Percentiles rank a stretch among this genome's conserved stretches.
Evolutionary conservation across 2,888 invertebrate genomes (phyloP).

Genomic region (Ophion costatus): DNA sequence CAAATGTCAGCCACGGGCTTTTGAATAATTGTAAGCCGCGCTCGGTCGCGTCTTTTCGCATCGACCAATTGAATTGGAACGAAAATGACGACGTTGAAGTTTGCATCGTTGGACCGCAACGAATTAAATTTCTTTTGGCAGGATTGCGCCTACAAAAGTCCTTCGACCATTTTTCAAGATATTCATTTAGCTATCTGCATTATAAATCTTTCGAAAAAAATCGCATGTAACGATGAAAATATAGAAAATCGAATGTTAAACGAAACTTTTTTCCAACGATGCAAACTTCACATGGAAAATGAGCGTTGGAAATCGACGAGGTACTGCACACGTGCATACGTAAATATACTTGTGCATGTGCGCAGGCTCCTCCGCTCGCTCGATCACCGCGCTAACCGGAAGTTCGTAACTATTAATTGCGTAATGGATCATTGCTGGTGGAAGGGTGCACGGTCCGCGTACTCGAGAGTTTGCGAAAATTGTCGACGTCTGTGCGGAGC

Average conservation of each 20-base stretch:
- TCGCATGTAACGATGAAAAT: too few relatives aligned
- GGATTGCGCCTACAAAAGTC: too few relatives aligned
- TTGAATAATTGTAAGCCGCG: too few relatives aligned
- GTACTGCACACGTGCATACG: background rate
- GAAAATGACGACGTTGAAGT: background rate
- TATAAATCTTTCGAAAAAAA: too few relatives aligned
- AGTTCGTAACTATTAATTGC: slow-evolving; percentile 56
- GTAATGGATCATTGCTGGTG: slow-evolving; percentile 46
- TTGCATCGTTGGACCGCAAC: too few relatives aligned
- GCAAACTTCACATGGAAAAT: too few relatives aligned
- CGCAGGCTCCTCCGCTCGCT: background rate
- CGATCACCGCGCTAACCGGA: slow-evolving; percentile 34
- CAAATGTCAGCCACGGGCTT: slow-evolving; percentile 54
- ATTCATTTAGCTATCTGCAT: too few relatives aligned
- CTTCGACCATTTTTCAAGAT: too few relatives aligned
- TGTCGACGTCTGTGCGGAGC: background rate
- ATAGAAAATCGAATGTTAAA: too few relatives aligned
- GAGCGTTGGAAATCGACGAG: background rate
- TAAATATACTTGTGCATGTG: background rate
- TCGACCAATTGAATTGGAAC: slow-evolving; percentile 26
- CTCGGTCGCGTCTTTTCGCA: background rate
- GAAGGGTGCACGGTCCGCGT: background rate
- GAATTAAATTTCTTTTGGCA: too few relatives aligned
- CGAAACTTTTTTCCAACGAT: too few relatives aligned
- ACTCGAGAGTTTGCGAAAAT: slow-evolving; percentile 36